phyloP scores from a whole-genome alignment of 1,140 invertebrate species.

The Probaryconus sp. region DNA sequence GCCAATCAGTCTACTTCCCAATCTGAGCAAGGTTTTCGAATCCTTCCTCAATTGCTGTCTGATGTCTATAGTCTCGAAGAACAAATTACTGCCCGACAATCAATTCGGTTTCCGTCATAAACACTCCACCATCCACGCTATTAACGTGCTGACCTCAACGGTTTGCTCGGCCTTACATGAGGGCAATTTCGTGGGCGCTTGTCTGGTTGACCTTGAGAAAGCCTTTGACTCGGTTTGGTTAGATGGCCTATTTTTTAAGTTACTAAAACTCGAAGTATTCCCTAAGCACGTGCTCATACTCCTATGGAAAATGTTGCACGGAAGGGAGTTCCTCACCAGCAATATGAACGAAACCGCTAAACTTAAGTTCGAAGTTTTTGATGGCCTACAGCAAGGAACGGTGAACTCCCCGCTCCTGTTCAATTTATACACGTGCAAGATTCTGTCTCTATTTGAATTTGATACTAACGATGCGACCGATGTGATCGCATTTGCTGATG shows the following conservation, averaged over 20 bases:
- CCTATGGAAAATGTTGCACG: slow-evolving; percentile 1
- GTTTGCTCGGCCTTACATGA: not conserved
- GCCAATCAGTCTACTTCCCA: slow-evolving; percentile 68
- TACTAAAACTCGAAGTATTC: slow-evolving; percentile 29
- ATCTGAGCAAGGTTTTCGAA: slow-evolving; percentile 60
- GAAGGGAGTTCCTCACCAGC: slow-evolving; percentile 7
- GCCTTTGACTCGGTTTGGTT: slow-evolving; percentile 37
- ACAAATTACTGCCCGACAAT: slow-evolving; percentile 52
- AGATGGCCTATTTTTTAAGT: slow-evolving; percentile 47
- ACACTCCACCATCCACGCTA: slow-evolving; percentile 25
- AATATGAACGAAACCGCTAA: too few species aligned
- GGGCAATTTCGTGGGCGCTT: slow-evolving; percentile 7
- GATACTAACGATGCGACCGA: not conserved
- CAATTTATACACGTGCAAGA: not conserved
- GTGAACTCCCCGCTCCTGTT: not conserved
- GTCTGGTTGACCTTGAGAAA: too few species aligned
- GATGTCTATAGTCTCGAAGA: not conserved
- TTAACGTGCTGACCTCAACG: slow-evolving; percentile 12
- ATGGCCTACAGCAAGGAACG: not conserved
- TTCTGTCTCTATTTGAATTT: not conserved
- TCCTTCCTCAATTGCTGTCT: slow-evolving; percentile 2
- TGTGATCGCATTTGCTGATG: too few species aligned
- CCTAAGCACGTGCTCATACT: slow-evolving; percentile 15
- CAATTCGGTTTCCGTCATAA: slow-evolving; percentile 4
- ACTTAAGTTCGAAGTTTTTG: too few species aligned